Percentiles rank a stretch among this genome's conserved stretches.
These are phyloP conservation scores for Rhagoletis pomonella DNA, from an alignment of 1,140 invertebrate genomes.

Conservation along the genomic window DNA sequence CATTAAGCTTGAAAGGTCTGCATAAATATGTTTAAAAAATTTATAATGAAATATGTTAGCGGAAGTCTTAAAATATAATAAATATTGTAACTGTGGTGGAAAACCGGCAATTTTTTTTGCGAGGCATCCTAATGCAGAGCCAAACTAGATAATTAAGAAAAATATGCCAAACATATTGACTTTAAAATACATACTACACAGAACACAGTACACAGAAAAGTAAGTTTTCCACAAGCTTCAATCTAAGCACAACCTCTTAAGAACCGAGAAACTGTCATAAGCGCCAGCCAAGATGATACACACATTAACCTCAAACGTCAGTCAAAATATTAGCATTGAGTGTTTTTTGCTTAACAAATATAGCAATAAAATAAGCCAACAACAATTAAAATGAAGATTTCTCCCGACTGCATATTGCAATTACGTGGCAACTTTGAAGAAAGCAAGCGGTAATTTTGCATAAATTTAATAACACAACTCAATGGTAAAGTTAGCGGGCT, in stretches of 20 bases:
- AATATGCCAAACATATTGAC: too few species aligned
- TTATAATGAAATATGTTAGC: too few species aligned
- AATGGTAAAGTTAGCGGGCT: background rate
- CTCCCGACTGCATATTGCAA: too few species aligned
- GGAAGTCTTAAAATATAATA: too few species aligned
- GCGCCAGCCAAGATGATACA: background rate
- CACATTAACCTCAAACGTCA: background rate
- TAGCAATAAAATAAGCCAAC: background rate
- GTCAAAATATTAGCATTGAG: slow-evolving; percentile 3
- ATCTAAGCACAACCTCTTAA: too few species aligned
- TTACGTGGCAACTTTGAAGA: background rate
- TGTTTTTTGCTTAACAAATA: slow-evolving; percentile 9
- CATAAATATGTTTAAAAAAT: too few species aligned
- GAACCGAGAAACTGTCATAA: background rate
- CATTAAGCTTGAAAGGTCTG: too few species aligned
- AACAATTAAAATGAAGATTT: background rate
- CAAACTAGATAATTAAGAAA: too few species aligned
- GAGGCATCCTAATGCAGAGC: too few species aligned
- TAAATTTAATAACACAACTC: slow-evolving; percentile 11
- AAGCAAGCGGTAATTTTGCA: slow-evolving; percentile 14
- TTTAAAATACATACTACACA: too few species aligned
- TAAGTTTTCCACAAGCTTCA: background rate
- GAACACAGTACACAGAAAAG: background rate
- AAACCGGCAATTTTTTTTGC: too few species aligned
- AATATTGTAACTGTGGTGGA: too few species aligned